Evolutionary conservation across 2,888 invertebrate species (phyloP).

Genomic region (Mythimna ferrago): DNA sequence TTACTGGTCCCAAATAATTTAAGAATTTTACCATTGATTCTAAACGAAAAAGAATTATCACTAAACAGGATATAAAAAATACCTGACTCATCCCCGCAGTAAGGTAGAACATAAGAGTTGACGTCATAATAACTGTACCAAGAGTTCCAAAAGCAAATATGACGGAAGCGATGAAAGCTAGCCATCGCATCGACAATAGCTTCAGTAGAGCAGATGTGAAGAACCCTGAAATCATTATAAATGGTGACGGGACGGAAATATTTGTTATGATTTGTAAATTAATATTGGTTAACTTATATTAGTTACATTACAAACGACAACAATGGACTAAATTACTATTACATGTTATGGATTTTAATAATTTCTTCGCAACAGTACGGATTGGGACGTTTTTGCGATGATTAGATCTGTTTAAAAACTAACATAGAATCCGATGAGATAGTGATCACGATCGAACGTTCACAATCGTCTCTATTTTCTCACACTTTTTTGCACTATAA

Average conservation of each 20-base stretch:
- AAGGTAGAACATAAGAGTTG: conserved; percentile 69
- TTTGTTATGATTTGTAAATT: background rate
- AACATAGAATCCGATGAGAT: no score
- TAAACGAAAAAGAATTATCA: no score
- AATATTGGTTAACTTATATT: background rate
- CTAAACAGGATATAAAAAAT: background rate
- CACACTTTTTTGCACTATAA: no score
- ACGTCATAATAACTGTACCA: conserved; percentile 69
- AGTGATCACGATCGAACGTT: no score
- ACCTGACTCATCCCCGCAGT: conserved; percentile 75
- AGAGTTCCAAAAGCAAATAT: conserved; percentile 67
- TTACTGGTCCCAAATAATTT: no score
- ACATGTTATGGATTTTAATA: no score
- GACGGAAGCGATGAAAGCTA: conserved; percentile 68
- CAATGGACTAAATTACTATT: no score
- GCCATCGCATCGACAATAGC: conserved; percentile 70
- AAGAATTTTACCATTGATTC: no score
- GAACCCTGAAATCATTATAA: conserved; percentile 72
- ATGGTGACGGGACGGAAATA: background rate
- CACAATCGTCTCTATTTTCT: no score
- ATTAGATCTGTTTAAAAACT: no score
- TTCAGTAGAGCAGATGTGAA: conserved; percentile 74
- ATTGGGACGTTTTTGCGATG: no score
- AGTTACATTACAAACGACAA: background rate
- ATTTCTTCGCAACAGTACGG: no score